Percentiles rank a stretch among this genome's conserved stretches.
These are phyloP conservation scores for Liasis olivaceus DNA, from an alignment of 2,797 vertebrate species.

Conservation along the genomic window DNA sequence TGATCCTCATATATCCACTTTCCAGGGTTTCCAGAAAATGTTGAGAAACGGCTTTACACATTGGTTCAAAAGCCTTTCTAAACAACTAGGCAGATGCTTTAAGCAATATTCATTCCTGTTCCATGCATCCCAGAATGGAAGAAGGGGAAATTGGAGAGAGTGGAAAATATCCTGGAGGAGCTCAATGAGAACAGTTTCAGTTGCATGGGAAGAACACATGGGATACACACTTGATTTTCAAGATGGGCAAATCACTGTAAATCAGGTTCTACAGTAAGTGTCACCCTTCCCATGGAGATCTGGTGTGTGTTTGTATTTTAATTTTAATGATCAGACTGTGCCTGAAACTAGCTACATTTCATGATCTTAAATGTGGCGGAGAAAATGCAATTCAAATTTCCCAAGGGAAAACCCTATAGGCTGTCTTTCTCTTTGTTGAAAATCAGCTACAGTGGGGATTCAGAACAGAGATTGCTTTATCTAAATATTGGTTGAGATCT, in stretches of 20 bases:
- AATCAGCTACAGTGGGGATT: background rate
- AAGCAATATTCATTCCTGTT: background rate
- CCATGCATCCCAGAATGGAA: background rate
- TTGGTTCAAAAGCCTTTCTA: constrained; percentile 2
- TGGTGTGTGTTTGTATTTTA: constrained; percentile 33
- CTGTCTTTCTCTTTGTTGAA: background rate
- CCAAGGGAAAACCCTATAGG: background rate
- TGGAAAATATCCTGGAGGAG: background rate
- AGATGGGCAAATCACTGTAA: constrained; percentile 66
- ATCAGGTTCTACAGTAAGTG: constrained; percentile 41
- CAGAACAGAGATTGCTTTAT: background rate
- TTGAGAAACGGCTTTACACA: background rate
- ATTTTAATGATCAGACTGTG: background rate
- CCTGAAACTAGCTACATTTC: constrained; percentile 12
- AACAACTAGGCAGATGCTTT: background rate
- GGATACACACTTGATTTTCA: constrained; percentile 50
- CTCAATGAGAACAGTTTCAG: constrained; percentile 36
- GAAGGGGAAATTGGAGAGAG: background rate
- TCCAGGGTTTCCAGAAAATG: background rate
- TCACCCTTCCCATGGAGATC: constrained; percentile 46
- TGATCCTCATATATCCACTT: background rate
- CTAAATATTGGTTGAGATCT: background rate
- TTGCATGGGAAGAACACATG: constrained; percentile 38
- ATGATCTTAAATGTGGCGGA: background rate
- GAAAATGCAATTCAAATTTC: background rate